A percentile compares a stretch with the other conserved stretches of the same genome.
Conservation (phyloP, 2,888 invertebrate genomes). For the Drosophila austrosaltans region DNA sequence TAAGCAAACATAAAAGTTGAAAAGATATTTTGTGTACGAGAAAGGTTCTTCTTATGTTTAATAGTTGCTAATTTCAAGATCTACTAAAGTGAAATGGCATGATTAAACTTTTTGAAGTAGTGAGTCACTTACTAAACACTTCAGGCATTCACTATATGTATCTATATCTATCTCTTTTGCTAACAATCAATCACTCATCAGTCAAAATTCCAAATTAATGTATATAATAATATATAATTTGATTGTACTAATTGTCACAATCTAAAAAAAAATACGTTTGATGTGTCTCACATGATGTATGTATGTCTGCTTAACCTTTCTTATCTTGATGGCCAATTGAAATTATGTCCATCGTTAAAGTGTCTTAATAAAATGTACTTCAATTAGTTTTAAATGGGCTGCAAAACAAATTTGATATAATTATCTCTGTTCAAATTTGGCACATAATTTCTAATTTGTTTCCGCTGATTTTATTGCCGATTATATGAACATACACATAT, state of each 20-base stretch:
- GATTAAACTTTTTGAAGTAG: too few relatives aligned
- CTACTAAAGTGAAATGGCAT: too few relatives aligned
- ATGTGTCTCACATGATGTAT: too few relatives aligned
- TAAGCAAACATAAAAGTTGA: constrained; percentile 9
- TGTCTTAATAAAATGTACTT: neutral
- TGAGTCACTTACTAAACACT: too few relatives aligned
- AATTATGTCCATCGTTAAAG: neutral
- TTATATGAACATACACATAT: too few relatives aligned
- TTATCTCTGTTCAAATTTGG: neutral
- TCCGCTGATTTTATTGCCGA: too few relatives aligned
- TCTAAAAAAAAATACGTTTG: neutral
- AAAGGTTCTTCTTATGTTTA: neutral
- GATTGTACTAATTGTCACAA: neutral
- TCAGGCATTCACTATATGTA: too few relatives aligned
- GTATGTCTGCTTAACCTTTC: neutral
- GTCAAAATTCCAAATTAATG: too few relatives aligned
- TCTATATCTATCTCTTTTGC: too few relatives aligned
- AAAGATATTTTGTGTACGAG: neutral
- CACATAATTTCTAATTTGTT: too few relatives aligned
- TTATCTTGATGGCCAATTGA: constrained; percentile 1
- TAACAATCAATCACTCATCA: too few relatives aligned
- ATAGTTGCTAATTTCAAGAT: too few relatives aligned
- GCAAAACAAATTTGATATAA: neutral
- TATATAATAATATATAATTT: neutral
- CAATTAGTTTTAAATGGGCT: neutral